Conservation (phyloP, 2,888 invertebrate species). For the Horisme vitalbata region DNA sequence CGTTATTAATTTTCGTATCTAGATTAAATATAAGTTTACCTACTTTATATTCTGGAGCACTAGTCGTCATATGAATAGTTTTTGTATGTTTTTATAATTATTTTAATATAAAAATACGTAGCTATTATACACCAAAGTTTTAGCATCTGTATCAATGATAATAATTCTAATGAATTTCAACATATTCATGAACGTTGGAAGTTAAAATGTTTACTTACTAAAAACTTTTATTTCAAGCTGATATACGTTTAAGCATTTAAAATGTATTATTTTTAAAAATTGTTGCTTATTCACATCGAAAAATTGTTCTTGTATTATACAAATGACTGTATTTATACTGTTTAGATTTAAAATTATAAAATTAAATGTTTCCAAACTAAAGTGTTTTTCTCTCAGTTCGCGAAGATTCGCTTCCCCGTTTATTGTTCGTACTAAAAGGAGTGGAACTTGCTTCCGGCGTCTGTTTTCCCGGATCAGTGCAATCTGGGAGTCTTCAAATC, state of each 20-base stretch:
- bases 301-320: conserved; percentile 47
- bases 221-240: background rate
- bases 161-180: no score
- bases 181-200: background rate
- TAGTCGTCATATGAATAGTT: conserved; percentile 43
- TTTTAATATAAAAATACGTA: conserved; percentile 46
- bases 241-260: conserved; percentile 6
- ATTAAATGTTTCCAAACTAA: conserved; percentile 78
- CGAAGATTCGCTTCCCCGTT: no score
- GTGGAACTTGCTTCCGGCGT: no score
- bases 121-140: conserved; percentile 35
- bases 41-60: conserved; percentile 37
- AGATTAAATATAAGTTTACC: conserved; percentile 30
- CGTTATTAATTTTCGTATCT: conserved; percentile 14
- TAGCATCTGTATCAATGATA: background rate
- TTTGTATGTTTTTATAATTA: conserved; percentile 29
- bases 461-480: no score
- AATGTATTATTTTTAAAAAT: background rate
- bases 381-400: no score
- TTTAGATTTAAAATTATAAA: conserved; percentile 53
- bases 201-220: no score
- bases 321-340: conserved; percentile 68
- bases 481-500: no score
- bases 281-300: conserved; percentile 26
- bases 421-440: no score